A percentile compares a stretch with the other conserved stretches of the same genome.
phyloP scores from a whole-genome alignment of 2,888 invertebrate species.

The Lepetodrilus schrolli region DNA sequence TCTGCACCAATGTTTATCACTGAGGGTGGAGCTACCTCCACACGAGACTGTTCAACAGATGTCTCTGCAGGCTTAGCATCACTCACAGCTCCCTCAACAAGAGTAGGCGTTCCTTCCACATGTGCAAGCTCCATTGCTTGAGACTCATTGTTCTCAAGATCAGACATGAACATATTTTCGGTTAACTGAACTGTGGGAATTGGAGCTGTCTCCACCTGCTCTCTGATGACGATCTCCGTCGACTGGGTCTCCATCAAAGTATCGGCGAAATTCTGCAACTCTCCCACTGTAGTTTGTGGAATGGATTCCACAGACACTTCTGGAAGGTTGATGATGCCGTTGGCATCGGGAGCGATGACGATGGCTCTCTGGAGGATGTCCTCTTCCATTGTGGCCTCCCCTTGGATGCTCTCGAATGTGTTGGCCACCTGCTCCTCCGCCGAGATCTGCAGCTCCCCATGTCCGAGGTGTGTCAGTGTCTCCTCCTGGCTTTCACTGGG shows the following conservation, averaged over 20 bases:
- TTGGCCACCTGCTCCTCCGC: neutral
- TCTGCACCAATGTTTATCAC: neutral
- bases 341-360: neutral
- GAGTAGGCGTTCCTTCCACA: neutral
- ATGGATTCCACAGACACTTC: neutral
- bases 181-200: neutral
- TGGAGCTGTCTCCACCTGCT: neutral
- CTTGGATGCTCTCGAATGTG: constrained; percentile 1
- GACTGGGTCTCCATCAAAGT: constrained; percentile 8
- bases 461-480: neutral
- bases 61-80: neutral
- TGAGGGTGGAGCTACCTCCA: neutral
- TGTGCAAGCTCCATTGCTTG: neutral
- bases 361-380: neutral
- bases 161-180: neutral
- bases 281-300: neutral
- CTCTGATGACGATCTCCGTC: neutral
- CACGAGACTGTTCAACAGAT: neutral
- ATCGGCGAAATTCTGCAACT: neutral
- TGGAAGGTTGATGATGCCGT: neutral
- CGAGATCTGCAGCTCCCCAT: constrained; percentile 8
- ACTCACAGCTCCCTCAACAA: neutral
- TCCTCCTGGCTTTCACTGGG: no score
- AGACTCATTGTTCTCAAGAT: neutral
- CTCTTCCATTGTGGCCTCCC: neutral